Base-by-base conservation (phyloP, 2,888 invertebrate genomes). In the Lycaena phlaeas region DNA sequence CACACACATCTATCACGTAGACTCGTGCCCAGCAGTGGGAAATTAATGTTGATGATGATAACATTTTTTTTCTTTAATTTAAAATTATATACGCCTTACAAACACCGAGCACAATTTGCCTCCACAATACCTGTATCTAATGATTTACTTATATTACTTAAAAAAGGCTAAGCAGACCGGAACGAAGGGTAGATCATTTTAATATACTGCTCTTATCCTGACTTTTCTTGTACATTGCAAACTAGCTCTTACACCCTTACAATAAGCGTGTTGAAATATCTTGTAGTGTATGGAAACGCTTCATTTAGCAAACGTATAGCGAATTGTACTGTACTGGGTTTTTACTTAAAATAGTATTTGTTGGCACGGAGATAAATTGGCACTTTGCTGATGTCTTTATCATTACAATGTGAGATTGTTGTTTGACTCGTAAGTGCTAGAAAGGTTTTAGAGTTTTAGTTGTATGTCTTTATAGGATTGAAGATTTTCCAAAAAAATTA, bases 271-370 rank as follows among this genome's bases (percentile, higher is more conserved):
- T 18, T 4, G 17, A 18, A 34, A 18, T 9, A 11, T 7, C 7
- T 2, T 11, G 7, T 9, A 22, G 5, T 11, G 12, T 27, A 61
- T 64, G 69, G 62, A 61, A 59, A 22, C 72, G 82, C 79, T 82
- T 79, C 82, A 82, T 82, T 82, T 82, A 81, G 76, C 77, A 77
- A 74, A 76, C 68, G 71, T 75, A 77, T 77, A 71, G 73, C 82
- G 77, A 81, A 79, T 82, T 68, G 69, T 64, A 62, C 54, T 62
- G 56, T 68, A 69, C 52, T 54, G 54, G 61, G 68, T 75, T 78
- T 74, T 77, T 74, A 68, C 67, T 71, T 42, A 41, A 48, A 48
- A 40, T 45, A 28, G 50, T 50, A 44, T 44, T 57, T 71, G 68
- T 66, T 64, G 61, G 34, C 11, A 7, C 9, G 4, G 9, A 12